phyloP scores from a whole-genome alignment of 2,797 vertebrate species.

The Choloepus didactylus region DNA sequence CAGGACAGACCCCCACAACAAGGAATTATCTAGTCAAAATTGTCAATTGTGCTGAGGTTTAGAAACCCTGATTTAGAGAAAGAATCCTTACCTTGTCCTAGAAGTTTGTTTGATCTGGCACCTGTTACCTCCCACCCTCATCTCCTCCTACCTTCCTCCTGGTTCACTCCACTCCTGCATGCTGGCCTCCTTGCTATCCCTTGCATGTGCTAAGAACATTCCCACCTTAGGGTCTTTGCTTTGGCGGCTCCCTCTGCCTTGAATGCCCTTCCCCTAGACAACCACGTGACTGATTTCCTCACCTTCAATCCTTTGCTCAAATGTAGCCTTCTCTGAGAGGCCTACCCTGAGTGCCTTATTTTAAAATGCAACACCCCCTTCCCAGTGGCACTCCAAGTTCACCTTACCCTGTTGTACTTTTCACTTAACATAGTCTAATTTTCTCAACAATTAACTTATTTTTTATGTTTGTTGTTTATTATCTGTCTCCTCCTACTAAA shows the following conservation, averaged over 20 bases:
- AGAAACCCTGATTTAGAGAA: constrained; percentile 28
- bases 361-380: neutral
- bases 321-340: neutral
- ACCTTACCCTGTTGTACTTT: neutral
- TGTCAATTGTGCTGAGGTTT: neutral
- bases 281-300: neutral
- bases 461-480: neutral
- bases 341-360: constrained; percentile 2
- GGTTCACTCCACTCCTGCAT: neutral
- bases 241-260: neutral
- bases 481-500: neutral
- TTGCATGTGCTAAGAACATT: neutral
- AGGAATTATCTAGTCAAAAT: neutral
- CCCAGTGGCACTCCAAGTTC: neutral
- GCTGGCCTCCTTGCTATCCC: neutral
- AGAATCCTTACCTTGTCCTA: neutral
- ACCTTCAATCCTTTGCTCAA: constrained; percentile 13
- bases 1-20: neutral
- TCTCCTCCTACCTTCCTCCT: neutral
- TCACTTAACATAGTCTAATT: neutral
- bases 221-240: neutral
- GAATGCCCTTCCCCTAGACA: neutral
- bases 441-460: neutral
- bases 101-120: neutral
- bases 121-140: neutral